Conservation (phyloP, 2,113 vertebrate species). For the Emydocephalus ijimae region DNA sequence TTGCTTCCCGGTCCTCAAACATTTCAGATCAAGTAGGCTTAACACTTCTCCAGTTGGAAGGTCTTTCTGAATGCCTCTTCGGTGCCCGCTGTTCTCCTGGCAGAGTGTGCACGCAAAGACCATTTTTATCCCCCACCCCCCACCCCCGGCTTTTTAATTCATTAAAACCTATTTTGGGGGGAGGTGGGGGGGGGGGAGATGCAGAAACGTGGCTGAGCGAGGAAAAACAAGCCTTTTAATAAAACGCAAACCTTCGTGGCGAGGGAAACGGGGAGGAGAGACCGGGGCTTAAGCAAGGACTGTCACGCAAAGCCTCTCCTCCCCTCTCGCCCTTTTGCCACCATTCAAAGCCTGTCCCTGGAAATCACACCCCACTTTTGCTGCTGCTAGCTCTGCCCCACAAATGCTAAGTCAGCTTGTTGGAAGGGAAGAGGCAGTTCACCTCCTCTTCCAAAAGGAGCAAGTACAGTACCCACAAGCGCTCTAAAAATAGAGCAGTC, state of each 20-base stretch:
- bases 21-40: not conserved
- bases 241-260: not conserved
- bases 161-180: not conserved
- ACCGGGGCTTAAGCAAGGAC: not conserved
- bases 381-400: not conserved
- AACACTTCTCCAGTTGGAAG: not conserved
- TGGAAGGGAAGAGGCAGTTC: not conserved
- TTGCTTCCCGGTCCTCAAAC: not conserved
- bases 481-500: slow-evolving; percentile 34
- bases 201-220: not conserved
- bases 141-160: not conserved
- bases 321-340: too few relatives aligned
- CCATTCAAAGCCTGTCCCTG: not conserved
- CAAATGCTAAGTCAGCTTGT: not conserved
- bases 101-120: not conserved
- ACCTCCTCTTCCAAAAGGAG: slow-evolving; percentile 9
- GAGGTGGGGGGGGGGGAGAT: too few relatives aligned
- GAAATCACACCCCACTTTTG: not conserved
- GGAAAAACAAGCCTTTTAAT: not conserved
- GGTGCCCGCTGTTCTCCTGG: not conserved
- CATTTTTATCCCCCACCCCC: not conserved
- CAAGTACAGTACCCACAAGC: slow-evolving; percentile 13
- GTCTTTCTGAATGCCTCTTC: not conserved
- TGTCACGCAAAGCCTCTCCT: not conserved
- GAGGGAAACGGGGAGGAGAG: not conserved